Evolutionary conservation across 53 echinoderm and acorn worm species (phyloP).

Genomic region (Zoroaster sp.): DNA sequence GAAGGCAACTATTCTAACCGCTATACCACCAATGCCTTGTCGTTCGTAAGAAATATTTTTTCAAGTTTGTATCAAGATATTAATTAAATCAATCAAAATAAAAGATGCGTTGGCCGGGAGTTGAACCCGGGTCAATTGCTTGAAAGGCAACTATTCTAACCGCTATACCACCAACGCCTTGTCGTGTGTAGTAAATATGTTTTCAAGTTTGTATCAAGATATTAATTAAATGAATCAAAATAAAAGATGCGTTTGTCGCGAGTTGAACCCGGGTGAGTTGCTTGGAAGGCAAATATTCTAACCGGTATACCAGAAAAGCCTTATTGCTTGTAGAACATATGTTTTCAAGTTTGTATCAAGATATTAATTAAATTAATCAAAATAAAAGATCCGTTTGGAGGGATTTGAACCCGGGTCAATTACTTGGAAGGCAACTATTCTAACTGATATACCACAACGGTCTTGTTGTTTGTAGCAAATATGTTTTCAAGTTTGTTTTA

Average conservation of each 20-base stretch:
- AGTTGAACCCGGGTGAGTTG: conserved; percentile 8
- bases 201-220: too few species aligned
- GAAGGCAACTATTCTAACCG: not conserved
- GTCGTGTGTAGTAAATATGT: not conserved
- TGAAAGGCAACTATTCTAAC: not conserved
- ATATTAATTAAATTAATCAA: not conserved
- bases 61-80: not conserved
- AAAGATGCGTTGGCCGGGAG: conserved; percentile 8
- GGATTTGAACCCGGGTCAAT: not conserved
- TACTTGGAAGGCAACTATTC: not conserved
- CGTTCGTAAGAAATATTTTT: not conserved
- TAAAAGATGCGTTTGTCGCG: conserved; percentile 1
- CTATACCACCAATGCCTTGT: not conserved
- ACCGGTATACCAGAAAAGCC: not conserved
- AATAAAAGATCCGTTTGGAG: not conserved
- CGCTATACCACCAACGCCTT: not conserved
- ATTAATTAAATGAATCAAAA: too few species aligned
- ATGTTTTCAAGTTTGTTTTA: not conserved
- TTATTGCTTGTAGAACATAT: not conserved
- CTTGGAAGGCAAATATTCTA: not conserved
- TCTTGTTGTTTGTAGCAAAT: not conserved
- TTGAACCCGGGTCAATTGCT: conserved; percentile 21
- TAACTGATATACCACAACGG: not conserved
- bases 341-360: not conserved
- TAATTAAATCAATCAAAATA: not conserved